A percentile compares a stretch with the other conserved stretches of the same genome.
Evolutionary conservation across 2,797 vertebrate species (phyloP).

Genomic region (Erpetoichthys calabaricus): DNA sequence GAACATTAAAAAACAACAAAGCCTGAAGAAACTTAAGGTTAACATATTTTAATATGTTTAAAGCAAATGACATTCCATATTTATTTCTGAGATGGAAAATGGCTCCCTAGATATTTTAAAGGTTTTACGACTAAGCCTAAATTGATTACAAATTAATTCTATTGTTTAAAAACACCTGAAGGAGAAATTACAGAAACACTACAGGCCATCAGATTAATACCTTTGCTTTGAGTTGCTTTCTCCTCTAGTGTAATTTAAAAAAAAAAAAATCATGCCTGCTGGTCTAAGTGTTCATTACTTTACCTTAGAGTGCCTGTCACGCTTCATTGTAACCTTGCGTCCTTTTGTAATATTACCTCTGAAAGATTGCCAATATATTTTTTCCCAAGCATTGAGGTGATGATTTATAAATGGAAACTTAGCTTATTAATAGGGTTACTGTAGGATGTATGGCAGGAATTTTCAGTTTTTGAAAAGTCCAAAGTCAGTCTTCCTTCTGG

Average conservation of each 20-base stretch:
- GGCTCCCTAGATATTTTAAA: too few relatives aligned
- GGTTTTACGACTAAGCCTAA: not conserved
- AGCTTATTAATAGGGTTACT: too few relatives aligned
- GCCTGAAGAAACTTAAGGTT: too few relatives aligned
- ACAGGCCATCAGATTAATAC: not conserved
- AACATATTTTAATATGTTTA: too few relatives aligned
- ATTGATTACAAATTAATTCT: not conserved
- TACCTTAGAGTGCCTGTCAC: slow-evolving; percentile 1
- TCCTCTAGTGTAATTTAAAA: not conserved
- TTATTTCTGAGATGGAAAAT: too few relatives aligned
- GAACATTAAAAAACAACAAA: too few relatives aligned
- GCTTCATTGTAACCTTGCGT: not conserved
- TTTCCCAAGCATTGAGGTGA: not conserved
- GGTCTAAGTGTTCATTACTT: not conserved
- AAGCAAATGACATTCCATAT: too few relatives aligned
- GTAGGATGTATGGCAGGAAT: too few relatives aligned
- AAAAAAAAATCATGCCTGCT: not conserved
- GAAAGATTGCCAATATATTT: slow-evolving; percentile 5
- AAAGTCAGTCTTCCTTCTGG: too few relatives aligned
- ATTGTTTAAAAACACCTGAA: not conserved
- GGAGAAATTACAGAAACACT: not conserved
- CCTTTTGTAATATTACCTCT: slow-evolving; percentile 1
- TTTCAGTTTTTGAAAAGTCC: too few relatives aligned
- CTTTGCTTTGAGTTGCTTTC: not conserved
- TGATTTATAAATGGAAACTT: too few relatives aligned